A percentile compares a stretch with the other conserved stretches of the same genome.
Conservation (phyloP, 2,113 vertebrate genomes). For the Zosterops hypoxanthus region DNA sequence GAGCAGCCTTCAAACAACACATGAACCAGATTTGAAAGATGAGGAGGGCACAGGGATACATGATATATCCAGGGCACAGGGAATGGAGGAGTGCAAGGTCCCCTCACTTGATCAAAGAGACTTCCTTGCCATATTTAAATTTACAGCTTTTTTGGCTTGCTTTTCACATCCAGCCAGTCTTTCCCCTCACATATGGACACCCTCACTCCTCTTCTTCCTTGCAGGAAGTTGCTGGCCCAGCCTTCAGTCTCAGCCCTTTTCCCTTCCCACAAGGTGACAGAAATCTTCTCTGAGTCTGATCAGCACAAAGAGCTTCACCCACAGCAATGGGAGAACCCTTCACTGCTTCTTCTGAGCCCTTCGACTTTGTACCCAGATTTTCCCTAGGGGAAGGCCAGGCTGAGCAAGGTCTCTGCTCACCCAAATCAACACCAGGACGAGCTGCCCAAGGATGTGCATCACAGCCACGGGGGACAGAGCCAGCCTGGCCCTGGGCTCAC, state of each 20-base stretch:
- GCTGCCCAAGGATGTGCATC: background rate
- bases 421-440: background rate
- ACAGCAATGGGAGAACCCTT: accelerated
- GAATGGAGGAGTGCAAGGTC: background rate
- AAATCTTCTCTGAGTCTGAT: background rate
- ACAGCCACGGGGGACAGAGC: background rate
- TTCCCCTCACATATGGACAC: background rate
- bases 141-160: background rate
- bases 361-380: accelerated
- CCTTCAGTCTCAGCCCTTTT: background rate
- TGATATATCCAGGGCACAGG: background rate
- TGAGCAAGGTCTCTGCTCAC: background rate
- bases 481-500: accelerated
- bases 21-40: background rate
- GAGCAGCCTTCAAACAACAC: background rate
- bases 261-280: no score
- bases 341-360: background rate
- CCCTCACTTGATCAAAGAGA: background rate
- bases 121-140: background rate
- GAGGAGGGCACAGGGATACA: background rate
- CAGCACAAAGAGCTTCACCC: background rate
- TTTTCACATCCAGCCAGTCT: background rate
- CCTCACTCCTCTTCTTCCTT: background rate
- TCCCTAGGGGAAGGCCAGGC: background rate
- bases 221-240: background rate